Evolutionary conservation across 2,113 vertebrate species (phyloP).

Genomic region (Lasiurus cinereus): DNA sequence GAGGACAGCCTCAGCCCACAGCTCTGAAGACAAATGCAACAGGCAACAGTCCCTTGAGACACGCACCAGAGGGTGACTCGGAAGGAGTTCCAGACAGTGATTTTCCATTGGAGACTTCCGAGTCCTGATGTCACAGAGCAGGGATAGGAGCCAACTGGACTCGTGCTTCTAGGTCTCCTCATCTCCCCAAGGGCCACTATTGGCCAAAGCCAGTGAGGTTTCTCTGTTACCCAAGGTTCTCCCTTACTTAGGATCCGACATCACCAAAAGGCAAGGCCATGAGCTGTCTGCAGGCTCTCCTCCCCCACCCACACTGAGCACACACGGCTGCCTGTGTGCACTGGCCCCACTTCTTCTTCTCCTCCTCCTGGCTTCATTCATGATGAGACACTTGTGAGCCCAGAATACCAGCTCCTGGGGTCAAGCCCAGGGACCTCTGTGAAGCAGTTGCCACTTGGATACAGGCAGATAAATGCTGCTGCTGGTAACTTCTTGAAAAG

Average conservation of each 20-base stretch:
- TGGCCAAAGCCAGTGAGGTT: not conserved
- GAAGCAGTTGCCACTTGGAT: not conserved
- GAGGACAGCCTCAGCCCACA: slow-evolving; percentile 9
- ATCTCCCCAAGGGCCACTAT: not conserved
- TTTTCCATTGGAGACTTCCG: slow-evolving; percentile 61
- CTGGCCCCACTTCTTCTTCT: not conserved
- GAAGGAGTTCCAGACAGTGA: slow-evolving; percentile 40
- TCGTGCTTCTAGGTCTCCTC: not conserved
- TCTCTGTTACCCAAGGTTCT: not conserved
- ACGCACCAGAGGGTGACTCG: not conserved
- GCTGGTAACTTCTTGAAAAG: not conserved
- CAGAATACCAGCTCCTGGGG: not conserved
- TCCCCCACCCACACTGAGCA: not conserved
- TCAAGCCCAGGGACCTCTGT: not conserved
- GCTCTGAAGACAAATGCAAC: slow-evolving; percentile 15
- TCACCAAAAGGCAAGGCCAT: not conserved
- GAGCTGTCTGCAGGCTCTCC: not conserved
- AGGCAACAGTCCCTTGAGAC: not conserved
- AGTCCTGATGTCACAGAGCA: slow-evolving; percentile 50
- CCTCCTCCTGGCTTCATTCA: not conserved
- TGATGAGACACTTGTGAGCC: not conserved
- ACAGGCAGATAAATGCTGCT: not conserved
- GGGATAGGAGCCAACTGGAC: not conserved
- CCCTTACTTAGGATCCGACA: not conserved
- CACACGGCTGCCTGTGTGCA: not conserved